Base-by-base conservation (phyloP, 1,140 invertebrate species). In the Ooceraea biroi region DNA sequence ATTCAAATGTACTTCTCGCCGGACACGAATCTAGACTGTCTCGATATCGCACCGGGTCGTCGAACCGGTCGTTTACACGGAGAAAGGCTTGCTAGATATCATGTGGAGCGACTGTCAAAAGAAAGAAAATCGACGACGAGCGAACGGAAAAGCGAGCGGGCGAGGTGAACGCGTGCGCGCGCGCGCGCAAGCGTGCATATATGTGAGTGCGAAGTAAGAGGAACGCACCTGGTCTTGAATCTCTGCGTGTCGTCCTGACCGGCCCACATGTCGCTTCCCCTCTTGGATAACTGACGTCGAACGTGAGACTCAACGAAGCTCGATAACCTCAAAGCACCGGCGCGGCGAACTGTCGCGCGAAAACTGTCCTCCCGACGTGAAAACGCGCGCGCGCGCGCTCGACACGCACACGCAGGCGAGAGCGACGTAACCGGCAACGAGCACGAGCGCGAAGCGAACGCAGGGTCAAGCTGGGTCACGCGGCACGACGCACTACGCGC, bases 171-270 rank as follows among this genome's bases (percentile, higher is more conserved):
- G 7, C 12, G 4, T 58, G 25, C 3, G 17, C 7, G n/a, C 22
- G 14, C 3, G 48, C 44, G 19, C 4, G 14, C 10, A 3, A 22
- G 58, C 0, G 27, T 27, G 14, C 12, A 17, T n/a, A 27, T 30
- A 44, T 25, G 36, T 25, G 19, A 22, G 36, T 25, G 63, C 7
- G 27, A 69, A 25, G 3, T 27, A 41, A 27, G 30, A 58, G 46
- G 30, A 65, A 86, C 89, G 19, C 83, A 93, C 92, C 92, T 93
- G 90, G 93, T 93, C 89, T 93, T 93, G 82, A 92, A 93, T 78
- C 90, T 89, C 66, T 91, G 91, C 77, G 92, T 92, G 82, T 93
- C 92, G 84, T 93, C 93, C 74, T 93, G 91, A 69, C 93, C 93
- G 82, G 92, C 92, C 92, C 93, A 93, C 93, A 93, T 93, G 84